A percentile compares a stretch with the other conserved stretches of the same genome.
phyloP scores from a whole-genome alignment of 2,797 vertebrate species.

The Ammospiza maritima region DNA sequence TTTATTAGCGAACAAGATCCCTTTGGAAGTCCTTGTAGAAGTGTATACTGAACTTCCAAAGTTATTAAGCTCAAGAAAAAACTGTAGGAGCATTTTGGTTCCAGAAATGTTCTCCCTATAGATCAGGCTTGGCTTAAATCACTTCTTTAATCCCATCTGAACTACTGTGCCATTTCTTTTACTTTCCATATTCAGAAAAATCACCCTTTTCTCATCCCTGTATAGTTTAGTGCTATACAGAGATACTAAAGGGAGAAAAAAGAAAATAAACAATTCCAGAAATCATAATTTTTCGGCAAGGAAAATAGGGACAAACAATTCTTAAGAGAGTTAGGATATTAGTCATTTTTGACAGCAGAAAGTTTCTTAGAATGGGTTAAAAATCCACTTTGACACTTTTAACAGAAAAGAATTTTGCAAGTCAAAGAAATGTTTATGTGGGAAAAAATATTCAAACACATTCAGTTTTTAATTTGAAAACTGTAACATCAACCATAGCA shows the following conservation, averaged over 20 bases:
- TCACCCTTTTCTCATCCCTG: background rate
- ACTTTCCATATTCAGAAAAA: constrained; percentile 18
- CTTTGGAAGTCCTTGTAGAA: constrained; percentile 32
- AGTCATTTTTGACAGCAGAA: background rate
- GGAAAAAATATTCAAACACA: constrained; percentile 10
- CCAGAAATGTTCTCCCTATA: constrained; percentile 9
- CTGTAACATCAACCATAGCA: constrained; percentile 28
- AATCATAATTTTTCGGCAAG: background rate
- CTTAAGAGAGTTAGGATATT: background rate
- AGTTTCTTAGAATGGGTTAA: constrained; percentile 30
- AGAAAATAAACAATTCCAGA: background rate
- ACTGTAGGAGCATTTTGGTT: background rate
- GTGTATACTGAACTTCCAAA: background rate
- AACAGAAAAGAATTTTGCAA: constrained; percentile 48
- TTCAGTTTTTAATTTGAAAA: constrained; percentile 46
- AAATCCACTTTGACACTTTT: constrained; percentile 4
- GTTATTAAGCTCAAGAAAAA: background rate
- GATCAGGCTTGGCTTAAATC: constrained; percentile 7
- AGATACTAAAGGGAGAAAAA: background rate
- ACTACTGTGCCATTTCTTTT: background rate
- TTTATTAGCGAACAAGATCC: background rate
- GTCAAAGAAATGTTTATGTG: constrained; percentile 34
- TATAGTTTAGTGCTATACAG: background rate
- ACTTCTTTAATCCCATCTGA: background rate
- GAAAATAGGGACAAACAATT: background rate